Evolutionary conservation across 2,888 invertebrate species (phyloP).

Genomic region (Perdita meconis): DNA sequence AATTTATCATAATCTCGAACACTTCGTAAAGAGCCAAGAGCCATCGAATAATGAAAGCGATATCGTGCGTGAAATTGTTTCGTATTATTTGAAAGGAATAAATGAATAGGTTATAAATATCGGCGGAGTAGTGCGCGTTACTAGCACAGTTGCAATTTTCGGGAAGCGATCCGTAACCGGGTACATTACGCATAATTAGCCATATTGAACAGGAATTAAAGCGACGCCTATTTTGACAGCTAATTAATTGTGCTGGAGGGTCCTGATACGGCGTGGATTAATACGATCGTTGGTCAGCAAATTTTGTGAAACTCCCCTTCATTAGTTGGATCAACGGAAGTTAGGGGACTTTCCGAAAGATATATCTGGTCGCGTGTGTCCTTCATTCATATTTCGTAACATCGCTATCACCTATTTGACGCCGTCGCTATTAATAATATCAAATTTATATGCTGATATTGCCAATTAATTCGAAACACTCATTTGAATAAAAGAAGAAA

Average conservation of each 20-base stretch:
- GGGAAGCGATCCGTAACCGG: conserved; percentile 3
- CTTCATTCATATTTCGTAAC: neutral
- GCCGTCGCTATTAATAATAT: neutral
- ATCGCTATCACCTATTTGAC: neutral
- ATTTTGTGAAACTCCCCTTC: conserved; percentile 19
- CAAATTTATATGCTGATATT: too few species aligned
- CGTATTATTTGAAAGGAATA: neutral
- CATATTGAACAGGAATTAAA: conserved; percentile 32
- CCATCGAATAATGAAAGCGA: neutral
- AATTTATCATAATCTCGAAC: neutral
- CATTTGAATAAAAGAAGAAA: too few species aligned
- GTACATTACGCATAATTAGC: conserved; percentile 37
- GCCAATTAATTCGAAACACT: too few species aligned
- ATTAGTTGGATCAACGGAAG: conserved; percentile 13
- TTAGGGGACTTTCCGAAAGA: neutral
- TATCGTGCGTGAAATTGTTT: neutral
- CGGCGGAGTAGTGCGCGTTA: neutral
- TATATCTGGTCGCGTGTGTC: neutral
- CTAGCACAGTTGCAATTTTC: neutral
- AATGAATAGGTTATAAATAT: neutral
- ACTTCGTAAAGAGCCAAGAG: neutral
- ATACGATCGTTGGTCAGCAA: conserved; percentile 32
- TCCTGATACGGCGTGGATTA: conserved; percentile 26
- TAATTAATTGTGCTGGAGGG: conserved; percentile 38
- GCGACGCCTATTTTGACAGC: conserved; percentile 43